phyloP scores from a whole-genome alignment of 1,140 invertebrate species.

The Riptortus pedestris region DNA sequence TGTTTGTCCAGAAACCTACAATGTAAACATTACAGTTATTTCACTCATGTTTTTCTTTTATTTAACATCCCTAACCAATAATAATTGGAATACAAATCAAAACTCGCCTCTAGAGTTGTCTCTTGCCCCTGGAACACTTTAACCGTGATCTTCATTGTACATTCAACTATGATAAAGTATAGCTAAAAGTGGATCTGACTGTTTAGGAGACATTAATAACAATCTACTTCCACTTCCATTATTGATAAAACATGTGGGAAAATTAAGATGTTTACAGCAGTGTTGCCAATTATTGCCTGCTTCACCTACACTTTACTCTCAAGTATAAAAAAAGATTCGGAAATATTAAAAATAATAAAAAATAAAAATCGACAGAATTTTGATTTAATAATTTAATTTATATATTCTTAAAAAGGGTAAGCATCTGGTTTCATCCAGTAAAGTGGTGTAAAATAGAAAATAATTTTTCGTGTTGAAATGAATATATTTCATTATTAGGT shows the following conservation, averaged over 20 bases:
- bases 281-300: neutral
- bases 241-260: constrained; percentile 18
- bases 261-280: constrained; percentile 15
- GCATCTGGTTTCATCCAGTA: too few species aligned
- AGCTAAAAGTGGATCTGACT: neutral
- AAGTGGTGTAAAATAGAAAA: too few species aligned
- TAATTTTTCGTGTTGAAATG: too few species aligned
- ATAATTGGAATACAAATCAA: too few species aligned
- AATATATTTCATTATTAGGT: too few species aligned
- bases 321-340: too few species aligned
- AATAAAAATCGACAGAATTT: too few species aligned
- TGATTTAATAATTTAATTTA: too few species aligned
- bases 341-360: too few species aligned
- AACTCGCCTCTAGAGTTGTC: constrained; percentile 24
- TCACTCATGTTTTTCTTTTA: neutral
- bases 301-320: too few species aligned
- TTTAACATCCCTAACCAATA: too few species aligned
- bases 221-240: constrained; percentile 11
- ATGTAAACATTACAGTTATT: constrained; percentile 39
- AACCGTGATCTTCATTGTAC: constrained; percentile 26
- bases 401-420: too few species aligned
- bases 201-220: constrained; percentile 14
- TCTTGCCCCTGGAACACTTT: constrained; percentile 28
- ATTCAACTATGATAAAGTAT: neutral
- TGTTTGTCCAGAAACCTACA: constrained; percentile 30